Evolutionary conservation across 2,797 vertebrate species (phyloP), one percentile per base, ranked within the genome.

Genomic region (Tauraco hartlaubi): DNA sequence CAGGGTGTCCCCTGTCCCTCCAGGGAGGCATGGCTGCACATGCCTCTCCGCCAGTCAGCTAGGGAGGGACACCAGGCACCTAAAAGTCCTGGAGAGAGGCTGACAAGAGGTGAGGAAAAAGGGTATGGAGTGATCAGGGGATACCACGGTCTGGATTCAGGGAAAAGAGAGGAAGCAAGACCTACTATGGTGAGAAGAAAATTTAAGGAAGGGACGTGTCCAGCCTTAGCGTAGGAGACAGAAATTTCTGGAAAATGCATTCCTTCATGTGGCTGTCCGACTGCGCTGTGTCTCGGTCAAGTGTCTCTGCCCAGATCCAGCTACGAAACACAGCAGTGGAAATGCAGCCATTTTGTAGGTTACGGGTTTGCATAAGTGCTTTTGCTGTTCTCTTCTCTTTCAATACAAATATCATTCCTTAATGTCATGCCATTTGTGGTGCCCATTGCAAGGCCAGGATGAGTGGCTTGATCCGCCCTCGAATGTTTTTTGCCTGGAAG

Each of bases 11-110:
- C 28, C 35, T 41, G 54, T 31, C 19, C 5, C n/a, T 19, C 15
- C 1, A 2, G 39, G 9, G 5, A 68, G 10, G 19, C 23, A 51
- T 0, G 5, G 56, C 44, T 41, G 6, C 61, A 85, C 1, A 2
- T n/a, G 21, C 5, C 21, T 26, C 78, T 78, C 2, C 3, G 29
- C 39, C 51, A 63, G 23, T 5, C 39, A 14, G 25, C 25, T 26
- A 26, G 26, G 8, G 12, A 22, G 51, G 33, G 29, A 66, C 11
- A 49, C 8, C 23, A 54, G 51, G 43, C 19, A 80, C n/a, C 3
- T 51, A 25, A 46, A 90, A 63, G 4, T 33, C 7, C 28, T 14
- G 16, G 3, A 18, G 10, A 1, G 3, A 79, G 29, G 29, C 19
- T 4, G 3, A 18, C 6, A 69, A 76, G 43, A 51, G 19, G 14